Base-by-base conservation (phyloP, 2,888 invertebrate genomes). In the Beris morrisii region DNA sequence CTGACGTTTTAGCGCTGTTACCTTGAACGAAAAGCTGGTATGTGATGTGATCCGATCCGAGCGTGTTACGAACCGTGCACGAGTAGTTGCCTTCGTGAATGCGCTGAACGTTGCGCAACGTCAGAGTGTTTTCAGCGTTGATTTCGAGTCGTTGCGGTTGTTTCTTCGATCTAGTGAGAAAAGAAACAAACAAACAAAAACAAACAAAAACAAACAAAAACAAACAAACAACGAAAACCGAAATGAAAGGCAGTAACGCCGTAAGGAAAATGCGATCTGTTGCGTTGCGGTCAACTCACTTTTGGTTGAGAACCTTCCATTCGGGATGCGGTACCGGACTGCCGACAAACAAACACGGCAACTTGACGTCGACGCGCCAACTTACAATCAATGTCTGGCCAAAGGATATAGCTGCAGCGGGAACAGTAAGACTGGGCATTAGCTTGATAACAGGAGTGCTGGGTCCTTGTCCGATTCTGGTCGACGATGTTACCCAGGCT, bases 401-500 rank as follows among this genome's bases (percentile, higher is more conserved):
- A 72, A 85, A 85, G 12, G 86, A 86, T 68, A 85, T 82, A 55
- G 86, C 84, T 11, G 84, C 83, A 12, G 85, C 85, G 70, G 84
- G 83, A 69, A 85, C 74, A 22, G 81, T 80, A 13, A 77, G 74
- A 70, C 81, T 82, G 5, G 83, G 82, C 54, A 81, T 79, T 52
- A 83, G 76, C 74, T 84, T 83, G 68, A 84, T 82, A 12, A 84
- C 83, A n/a, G 83, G 81, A 0, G 85, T 85, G 72, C 82, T 84
- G 2, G 83, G 82, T 4, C 87, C 87, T 73, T 86, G 84, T 0
- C 87, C 87, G 50, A 86, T 82, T 73, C 83, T 82, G 0, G 87
- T 87, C 22, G 83, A 84, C 1, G 87, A 87, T 2, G 86, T 84
- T 4, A 87, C 84, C 83, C 86, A 85, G 65, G 87, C 84, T 73